A percentile compares a stretch with the other conserved stretches of the same genome.
These are phyloP conservation scores for Polyommatus icarus DNA, from an alignment of 2,888 invertebrate genomes.

Conservation along the genomic window DNA sequence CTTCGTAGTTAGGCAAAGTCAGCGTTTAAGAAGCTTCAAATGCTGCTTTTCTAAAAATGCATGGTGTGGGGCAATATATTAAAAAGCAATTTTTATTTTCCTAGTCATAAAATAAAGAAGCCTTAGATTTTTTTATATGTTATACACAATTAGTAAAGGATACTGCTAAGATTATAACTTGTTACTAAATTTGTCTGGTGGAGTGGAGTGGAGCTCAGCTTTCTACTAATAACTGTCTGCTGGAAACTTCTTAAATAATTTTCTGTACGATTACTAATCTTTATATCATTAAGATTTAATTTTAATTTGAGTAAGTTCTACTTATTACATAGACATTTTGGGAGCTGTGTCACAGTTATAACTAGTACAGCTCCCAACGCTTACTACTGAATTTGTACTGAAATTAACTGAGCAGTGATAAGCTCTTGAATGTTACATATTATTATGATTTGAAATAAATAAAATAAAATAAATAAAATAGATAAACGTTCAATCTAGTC, in stretches of 20 bases:
- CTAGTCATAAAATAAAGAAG: not conserved
- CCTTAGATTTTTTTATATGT: too few relatives aligned
- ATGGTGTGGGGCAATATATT: conserved; percentile 1
- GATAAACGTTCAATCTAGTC: not conserved
- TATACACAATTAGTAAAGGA: not conserved
- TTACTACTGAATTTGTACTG: too few relatives aligned
- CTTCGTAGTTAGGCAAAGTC: conserved; percentile 27
- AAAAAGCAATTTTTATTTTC: not conserved
- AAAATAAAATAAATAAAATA: too few relatives aligned
- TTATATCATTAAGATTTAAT: not conserved
- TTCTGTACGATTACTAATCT: not conserved
- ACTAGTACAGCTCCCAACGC: too few relatives aligned
- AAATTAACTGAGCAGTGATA: too few relatives aligned
- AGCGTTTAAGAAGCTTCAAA: conserved; percentile 7
- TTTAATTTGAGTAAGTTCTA: not conserved
- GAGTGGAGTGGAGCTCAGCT: not conserved
- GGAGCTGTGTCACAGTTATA: too few relatives aligned
- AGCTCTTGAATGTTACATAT: too few relatives aligned
- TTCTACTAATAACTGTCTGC: not conserved
- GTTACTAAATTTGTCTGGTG: not conserved
- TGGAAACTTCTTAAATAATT: not conserved
- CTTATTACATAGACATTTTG: not conserved
- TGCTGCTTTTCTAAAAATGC: conserved; percentile 13
- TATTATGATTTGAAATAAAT: too few relatives aligned
- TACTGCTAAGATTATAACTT: not conserved